Percentiles rank a stretch among this genome's conserved stretches.
These are phyloP conservation scores for Hoplias malabaricus DNA, from an alignment of 2,113 vertebrate species.

Conservation along the genomic window DNA sequence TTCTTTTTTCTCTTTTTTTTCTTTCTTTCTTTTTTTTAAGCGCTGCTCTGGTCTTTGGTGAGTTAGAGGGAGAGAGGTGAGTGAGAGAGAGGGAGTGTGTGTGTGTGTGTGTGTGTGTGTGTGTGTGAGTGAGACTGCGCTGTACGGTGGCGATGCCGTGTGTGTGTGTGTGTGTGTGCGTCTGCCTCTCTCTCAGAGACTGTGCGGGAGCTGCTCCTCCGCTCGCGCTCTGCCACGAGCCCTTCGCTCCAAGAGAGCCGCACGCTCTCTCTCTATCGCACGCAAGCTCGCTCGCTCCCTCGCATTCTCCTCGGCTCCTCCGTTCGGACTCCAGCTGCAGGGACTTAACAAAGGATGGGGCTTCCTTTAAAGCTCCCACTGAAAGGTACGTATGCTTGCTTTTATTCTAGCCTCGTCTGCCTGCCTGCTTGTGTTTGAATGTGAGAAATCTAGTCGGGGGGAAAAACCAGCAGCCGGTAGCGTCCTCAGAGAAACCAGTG, in stretches of 20 bases:
- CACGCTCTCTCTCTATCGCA: slow-evolving; percentile 60
- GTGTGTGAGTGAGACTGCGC: slow-evolving; percentile 39
- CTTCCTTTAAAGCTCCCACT: slow-evolving; percentile 28
- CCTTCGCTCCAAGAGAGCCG: slow-evolving; percentile 66
- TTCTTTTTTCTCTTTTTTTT: slow-evolving; percentile 56
- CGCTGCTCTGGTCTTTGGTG: slow-evolving; percentile 20
- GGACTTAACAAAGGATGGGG: slow-evolving; percentile 73
- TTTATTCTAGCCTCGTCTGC: slow-evolving; percentile 59
- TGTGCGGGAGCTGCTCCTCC: slow-evolving; percentile 81
- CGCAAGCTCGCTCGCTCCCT: slow-evolving; percentile 79
- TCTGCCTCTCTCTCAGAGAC: slow-evolving; percentile 78
- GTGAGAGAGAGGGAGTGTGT: slow-evolving; percentile 4
- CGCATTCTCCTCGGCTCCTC: slow-evolving; percentile 45
- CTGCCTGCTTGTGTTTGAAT: slow-evolving; percentile 55
- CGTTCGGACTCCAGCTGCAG: slow-evolving; percentile 57
- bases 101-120: slow-evolving; percentile 53
- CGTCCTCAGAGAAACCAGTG: slow-evolving; percentile 35
- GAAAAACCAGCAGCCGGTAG: slow-evolving; percentile 32
- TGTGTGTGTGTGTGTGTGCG: slow-evolving; percentile 53
- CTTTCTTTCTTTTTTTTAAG: slow-evolving; percentile 53
- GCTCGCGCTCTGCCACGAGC: slow-evolving; percentile 81
- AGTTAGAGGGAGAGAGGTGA: slow-evolving; percentile 31
- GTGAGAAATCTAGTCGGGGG: slow-evolving; percentile 40
- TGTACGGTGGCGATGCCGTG: slow-evolving; percentile 10
- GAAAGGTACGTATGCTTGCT: slow-evolving; percentile 68